These are phyloP conservation scores for Panagrolaimus sp. DNA, from an alignment of 1,140 invertebrate genomes.

Conservation along the genomic window DNA sequence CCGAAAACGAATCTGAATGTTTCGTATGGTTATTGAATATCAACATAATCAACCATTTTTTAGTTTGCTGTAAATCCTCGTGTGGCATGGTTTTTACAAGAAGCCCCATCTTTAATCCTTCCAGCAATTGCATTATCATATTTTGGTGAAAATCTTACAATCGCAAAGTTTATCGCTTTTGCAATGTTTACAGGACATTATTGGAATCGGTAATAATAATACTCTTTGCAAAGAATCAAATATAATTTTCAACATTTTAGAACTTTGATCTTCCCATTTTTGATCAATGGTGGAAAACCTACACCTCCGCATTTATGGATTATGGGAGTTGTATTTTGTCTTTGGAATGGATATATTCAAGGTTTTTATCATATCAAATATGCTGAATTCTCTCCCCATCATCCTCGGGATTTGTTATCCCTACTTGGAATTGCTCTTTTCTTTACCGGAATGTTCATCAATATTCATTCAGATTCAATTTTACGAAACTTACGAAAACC, in stretches of 20 bases:
- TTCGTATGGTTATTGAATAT: too few species aligned
- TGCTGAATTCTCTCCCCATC: conserved; percentile 41
- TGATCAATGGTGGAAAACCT: conserved; percentile 61
- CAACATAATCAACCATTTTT: too few species aligned
- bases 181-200: conserved; percentile 1
- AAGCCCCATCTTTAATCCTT: background rate
- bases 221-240: too few species aligned
- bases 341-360: conserved; percentile 64
- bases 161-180: background rate
- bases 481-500: conserved; percentile 60
- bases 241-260: conserved; percentile 39
- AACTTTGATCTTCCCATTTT: conserved; percentile 62
- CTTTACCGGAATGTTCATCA: conserved; percentile 63
- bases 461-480: conserved; percentile 63
- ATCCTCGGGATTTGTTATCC: background rate
- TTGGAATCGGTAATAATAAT: background rate
- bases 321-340: conserved; percentile 62
- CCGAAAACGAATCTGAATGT: too few species aligned
- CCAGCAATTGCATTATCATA: background rate
- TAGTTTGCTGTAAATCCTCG: conserved; percentile 3
- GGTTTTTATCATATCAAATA: conserved; percentile 60
- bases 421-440: conserved; percentile 58
- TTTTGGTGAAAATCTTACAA: background rate
- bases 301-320: conserved; percentile 61
- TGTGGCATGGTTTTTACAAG: background rate